Evolutionary conservation across 2,888 invertebrate genomes (phyloP), one percentile per base, ranked within the genome.

Genomic region (Rotaria macrura): DNA sequence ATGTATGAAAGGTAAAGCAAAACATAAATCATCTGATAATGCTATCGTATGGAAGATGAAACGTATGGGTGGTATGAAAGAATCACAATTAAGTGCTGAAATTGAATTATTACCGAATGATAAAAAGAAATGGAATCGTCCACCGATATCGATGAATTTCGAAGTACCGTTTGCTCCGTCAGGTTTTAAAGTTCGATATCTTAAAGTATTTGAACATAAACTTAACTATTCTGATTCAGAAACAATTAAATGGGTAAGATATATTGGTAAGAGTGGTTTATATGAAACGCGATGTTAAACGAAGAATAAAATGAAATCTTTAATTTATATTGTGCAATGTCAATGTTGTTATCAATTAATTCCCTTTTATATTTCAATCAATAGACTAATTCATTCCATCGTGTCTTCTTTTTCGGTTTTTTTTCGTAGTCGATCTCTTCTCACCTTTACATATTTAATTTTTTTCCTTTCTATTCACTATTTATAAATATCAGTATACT

Each of bases 91-190:
- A 65, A 99, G 98, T 0, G 99, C 99, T 0, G 99, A 99, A 93
- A 99, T 99, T 85, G 99, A 99, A 91, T 92, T 99, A 65, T 93
- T 99, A 87, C 98, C 99, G 0, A 98, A 97, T 89, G 97, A 96
- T 23, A 90, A 90, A 88, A 99, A 99, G 92, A 99, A 99, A 91
- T 99, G 99, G 99, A 99, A 99, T 34, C 93, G 99, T 83, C 99
- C 99, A 43, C 99, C 99, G 84, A 99, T 99, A 90, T 99, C 99
- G 2, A 99, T 99, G 98, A 98, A 97, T 92, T 99, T 99, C 91
- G 99, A 99, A 92, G 99, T 99, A 88, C 99, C 99, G 6, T 99
- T 99, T 91, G 99, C 99, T 20, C 99, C 99, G 9, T 99, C 98
- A 85, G 99, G 99, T 1, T 97, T 99, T 91, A 99, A 99, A 93